phyloP scores from a whole-genome alignment of 2,888 invertebrate genomes.

The Melipona beecheii region DNA sequence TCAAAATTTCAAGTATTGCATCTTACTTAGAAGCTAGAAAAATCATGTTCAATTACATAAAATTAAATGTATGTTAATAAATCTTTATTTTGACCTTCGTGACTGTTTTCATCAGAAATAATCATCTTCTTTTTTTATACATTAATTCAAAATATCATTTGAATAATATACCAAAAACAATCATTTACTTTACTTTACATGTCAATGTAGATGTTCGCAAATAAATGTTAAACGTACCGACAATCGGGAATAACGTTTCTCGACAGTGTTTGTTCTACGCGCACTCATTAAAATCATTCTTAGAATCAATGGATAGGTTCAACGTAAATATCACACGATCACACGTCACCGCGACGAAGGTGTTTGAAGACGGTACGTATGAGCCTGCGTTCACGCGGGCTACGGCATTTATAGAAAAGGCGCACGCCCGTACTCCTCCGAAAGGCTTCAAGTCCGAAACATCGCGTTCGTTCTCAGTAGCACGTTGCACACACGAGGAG shows the following conservation, averaged over 20 bases:
- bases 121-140: too few relatives aligned
- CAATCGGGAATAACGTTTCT: background rate
- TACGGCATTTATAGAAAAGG: constrained; percentile 68
- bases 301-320: constrained; percentile 40
- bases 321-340: constrained; percentile 19
- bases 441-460: constrained; percentile 36
- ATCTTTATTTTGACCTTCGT: background rate
- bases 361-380: constrained; percentile 20
- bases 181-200: background rate
- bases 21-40: background rate
- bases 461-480: constrained; percentile 46
- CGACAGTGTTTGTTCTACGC: background rate
- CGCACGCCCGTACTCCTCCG: constrained; percentile 58
- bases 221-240: background rate
- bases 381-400: constrained; percentile 36
- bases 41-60: background rate
- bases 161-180: background rate
- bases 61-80: background rate
- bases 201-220: background rate
- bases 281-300: constrained; percentile 3
- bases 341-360: constrained; percentile 18
- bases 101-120: too few relatives aligned
- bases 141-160: too few relatives aligned
- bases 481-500: constrained; percentile 27
- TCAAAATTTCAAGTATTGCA: constrained; percentile 2